phyloP scores from a whole-genome alignment of 2,113 vertebrate genomes.

The Symphodus melops region DNA sequence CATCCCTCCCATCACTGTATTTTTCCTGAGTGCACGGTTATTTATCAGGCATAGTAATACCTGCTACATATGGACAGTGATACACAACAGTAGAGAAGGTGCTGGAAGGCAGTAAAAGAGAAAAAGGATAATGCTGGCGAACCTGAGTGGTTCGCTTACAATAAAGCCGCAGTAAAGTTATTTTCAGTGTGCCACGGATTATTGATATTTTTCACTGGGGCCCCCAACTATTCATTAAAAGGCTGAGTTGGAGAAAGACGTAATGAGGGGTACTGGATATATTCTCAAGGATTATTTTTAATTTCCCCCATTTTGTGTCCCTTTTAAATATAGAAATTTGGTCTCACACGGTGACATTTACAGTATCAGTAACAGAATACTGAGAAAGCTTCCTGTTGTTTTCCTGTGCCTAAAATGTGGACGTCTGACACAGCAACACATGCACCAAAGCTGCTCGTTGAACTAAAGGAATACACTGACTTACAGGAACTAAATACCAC shows the following conservation, averaged over 20 bases:
- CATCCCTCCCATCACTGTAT: background rate
- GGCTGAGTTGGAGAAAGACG: background rate
- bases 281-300: slow-evolving; percentile 28
- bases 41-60: too few species aligned
- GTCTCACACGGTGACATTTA: background rate
- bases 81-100: too few species aligned
- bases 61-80: too few species aligned
- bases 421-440: slow-evolving; percentile 40
- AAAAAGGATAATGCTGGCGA: too few species aligned
- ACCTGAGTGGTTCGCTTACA: too few species aligned
- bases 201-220: too few species aligned
- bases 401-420: slow-evolving; percentile 7
- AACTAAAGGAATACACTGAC: slow-evolving; percentile 62
- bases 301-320: slow-evolving; percentile 20
- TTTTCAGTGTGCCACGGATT: too few species aligned
- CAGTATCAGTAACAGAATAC: too few species aligned
- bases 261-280: background rate
- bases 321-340: background rate
- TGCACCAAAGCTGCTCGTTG: slow-evolving; percentile 41
- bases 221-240: too few species aligned
- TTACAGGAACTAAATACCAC: background rate
- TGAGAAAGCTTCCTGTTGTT: background rate
- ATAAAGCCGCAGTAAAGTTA: too few species aligned
- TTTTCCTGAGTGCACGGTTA: too few species aligned
- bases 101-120: background rate